phyloP scores from a whole-genome alignment of 2,113 vertebrate species.

The Gnathonemus longibarbis region DNA sequence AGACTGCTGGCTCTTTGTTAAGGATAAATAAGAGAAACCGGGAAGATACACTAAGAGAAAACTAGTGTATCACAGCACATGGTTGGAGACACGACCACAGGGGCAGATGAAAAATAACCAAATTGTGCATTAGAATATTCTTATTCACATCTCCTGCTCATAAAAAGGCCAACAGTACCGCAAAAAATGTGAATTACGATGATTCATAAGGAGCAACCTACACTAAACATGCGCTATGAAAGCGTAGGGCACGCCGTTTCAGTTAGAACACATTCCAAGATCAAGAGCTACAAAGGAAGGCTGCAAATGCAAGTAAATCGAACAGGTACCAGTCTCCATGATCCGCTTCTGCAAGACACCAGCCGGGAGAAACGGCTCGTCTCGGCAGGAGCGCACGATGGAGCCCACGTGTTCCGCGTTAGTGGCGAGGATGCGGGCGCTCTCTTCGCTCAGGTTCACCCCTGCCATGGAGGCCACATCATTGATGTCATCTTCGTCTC shows the following conservation, averaged over 20 bases:
- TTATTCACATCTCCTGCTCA: not conserved
- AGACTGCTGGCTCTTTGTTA: slow-evolving; percentile 5
- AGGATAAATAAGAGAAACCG: slow-evolving; percentile 4
- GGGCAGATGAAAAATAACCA: not conserved
- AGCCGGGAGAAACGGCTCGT: slow-evolving; percentile 74
- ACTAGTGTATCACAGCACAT: not conserved
- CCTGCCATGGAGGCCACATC: slow-evolving; percentile 95
- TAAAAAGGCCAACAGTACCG: not conserved
- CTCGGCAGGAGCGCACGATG: slow-evolving; percentile 74
- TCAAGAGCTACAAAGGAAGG: not conserved
- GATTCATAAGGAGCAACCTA: not conserved
- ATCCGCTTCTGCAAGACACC: slow-evolving; percentile 63
- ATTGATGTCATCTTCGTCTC: slow-evolving; percentile 90
- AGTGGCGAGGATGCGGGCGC: slow-evolving; percentile 65
- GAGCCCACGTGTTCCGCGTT: slow-evolving; percentile 67
- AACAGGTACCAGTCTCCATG: slow-evolving; percentile 70
- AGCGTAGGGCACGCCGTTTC: not conserved
- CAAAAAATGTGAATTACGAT: not conserved
- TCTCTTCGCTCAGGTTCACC: slow-evolving; percentile 82
- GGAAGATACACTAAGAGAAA: not conserved
- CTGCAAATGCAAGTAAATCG: not conserved
- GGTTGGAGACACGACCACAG: not conserved
- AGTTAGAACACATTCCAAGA: not conserved
- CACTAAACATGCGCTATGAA: not conserved
- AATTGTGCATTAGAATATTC: not conserved